phyloP scores from a whole-genome alignment of 2,113 vertebrate genomes.

The Python bivittatus region DNA sequence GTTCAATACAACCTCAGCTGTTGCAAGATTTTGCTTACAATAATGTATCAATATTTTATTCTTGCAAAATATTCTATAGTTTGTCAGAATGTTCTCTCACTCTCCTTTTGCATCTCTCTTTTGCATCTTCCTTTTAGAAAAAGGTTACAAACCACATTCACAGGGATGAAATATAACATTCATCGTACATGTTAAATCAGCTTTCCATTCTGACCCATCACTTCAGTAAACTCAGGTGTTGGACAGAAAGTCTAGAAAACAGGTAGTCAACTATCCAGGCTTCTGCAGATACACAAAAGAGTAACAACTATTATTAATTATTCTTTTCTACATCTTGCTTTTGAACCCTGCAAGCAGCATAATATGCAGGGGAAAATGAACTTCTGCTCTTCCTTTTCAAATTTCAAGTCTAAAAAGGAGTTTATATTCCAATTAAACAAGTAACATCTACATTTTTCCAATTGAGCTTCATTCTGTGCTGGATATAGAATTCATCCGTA shows the following conservation, averaged over 20 bases:
- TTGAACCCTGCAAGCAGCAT: not conserved
- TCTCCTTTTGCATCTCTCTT: no score
- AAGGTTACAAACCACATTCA: no score
- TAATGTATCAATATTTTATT: no score
- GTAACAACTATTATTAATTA: not conserved
- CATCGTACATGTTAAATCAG: no score
- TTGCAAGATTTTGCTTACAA: no score
- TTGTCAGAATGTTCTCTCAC: no score
- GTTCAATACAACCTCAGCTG: no score
- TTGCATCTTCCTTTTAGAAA: no score
- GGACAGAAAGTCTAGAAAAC: not conserved
- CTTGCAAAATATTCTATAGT: no score
- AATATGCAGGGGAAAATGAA: not conserved
- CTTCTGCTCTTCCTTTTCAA: not conserved
- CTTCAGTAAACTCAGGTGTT: not conserved
- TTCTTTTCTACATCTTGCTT: not conserved
- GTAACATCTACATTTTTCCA: not conserved
- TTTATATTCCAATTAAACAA: not conserved
- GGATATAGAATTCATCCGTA: not conserved
- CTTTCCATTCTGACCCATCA: no score
- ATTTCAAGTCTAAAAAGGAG: not conserved
- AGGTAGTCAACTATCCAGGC: not conserved
- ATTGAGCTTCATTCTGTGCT: not conserved
- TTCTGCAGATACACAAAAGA: not conserved
- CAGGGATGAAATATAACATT: no score